phyloP scores from a whole-genome alignment of 2,797 vertebrate genomes.

The Mormyrus hasselquistii region DNA sequence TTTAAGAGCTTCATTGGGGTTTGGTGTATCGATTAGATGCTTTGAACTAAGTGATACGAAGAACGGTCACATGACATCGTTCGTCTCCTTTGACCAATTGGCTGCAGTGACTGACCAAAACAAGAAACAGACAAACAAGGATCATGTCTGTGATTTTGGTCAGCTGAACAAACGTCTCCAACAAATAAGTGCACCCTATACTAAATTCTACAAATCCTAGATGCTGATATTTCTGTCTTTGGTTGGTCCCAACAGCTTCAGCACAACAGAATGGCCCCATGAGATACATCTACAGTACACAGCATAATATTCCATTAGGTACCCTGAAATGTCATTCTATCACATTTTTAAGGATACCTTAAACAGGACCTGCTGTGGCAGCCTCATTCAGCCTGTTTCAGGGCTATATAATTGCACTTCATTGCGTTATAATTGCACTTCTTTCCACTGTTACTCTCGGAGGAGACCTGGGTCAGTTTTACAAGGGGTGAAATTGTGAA shows the following conservation, averaged over 20 bases:
- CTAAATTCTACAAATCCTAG: not conserved
- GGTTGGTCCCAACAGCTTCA: not conserved
- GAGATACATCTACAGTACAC: not conserved
- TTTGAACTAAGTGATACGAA: not conserved
- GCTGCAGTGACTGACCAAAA: not conserved
- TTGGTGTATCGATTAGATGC: not conserved
- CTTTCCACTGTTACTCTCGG: not conserved
- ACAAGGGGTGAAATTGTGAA: not conserved
- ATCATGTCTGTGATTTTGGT: not conserved
- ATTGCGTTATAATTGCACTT: not conserved
- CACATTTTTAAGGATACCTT: not conserved
- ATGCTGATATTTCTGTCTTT: not conserved
- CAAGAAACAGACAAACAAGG: not conserved
- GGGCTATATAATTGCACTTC: not conserved
- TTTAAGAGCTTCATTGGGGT: not conserved
- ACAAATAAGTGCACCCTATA: not conserved
- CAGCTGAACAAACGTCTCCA: not conserved
- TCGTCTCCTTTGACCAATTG: not conserved
- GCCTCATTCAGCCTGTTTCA: not conserved
- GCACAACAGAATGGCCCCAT: not conserved
- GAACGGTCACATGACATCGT: not conserved
- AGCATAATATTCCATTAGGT: not conserved
- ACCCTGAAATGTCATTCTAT: not conserved
- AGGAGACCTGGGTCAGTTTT: not conserved
- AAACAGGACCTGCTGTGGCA: not conserved